Percentiles rank a stretch among this genome's conserved stretches.
Evolutionary conservation across 2,113 vertebrate genomes (phyloP).

Genomic region (Nasalis larvatus): DNA sequence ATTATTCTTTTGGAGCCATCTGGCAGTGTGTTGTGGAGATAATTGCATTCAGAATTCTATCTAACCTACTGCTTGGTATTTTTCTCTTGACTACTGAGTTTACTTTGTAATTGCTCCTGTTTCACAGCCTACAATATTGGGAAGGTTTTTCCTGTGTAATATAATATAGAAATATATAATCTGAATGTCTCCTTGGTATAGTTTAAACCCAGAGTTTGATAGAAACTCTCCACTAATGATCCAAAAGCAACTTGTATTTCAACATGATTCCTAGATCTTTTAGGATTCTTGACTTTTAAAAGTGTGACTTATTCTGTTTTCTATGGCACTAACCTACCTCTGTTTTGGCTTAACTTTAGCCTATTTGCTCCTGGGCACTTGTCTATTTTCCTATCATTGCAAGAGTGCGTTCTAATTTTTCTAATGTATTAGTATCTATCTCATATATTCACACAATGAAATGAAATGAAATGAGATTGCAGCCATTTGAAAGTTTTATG

Average conservation of each 20-base stretch:
- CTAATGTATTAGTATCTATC: neutral
- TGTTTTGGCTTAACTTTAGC: neutral
- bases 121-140: neutral
- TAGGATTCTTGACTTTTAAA: slow-evolving; percentile 33
- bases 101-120: slow-evolving; percentile 20
- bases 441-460: neutral
- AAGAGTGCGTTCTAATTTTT: neutral
- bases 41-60: slow-evolving; percentile 9
- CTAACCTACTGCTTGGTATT: neutral
- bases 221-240: neutral
- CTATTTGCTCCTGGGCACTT: neutral
- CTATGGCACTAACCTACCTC: neutral
- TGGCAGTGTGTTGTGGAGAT: neutral
- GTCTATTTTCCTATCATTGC: neutral
- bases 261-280: neutral
- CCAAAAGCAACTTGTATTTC: neutral
- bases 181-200: neutral
- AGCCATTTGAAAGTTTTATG: slow-evolving; percentile 1
- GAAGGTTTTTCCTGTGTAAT: neutral
- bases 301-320: neutral
- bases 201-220: neutral
- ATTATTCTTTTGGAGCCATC: neutral
- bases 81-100: slow-evolving; percentile 12
- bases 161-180: neutral
- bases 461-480: neutral